phyloP scores from a whole-genome alignment of 2,888 invertebrate species.

The Drosophila rubida region DNA sequence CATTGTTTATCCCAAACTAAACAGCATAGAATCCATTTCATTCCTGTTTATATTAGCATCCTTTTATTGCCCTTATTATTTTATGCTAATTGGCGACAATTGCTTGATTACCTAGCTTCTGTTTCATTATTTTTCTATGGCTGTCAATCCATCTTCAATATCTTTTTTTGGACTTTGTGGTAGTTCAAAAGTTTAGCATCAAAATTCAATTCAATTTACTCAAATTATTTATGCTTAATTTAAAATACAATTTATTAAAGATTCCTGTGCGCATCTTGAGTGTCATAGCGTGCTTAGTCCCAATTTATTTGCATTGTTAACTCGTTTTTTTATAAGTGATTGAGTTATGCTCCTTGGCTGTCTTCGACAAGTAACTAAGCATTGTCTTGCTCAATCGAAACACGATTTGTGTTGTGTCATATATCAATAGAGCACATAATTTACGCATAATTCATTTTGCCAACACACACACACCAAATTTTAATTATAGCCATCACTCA shows the following conservation, averaged over 20 bases:
- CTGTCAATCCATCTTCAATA: too few relatives aligned
- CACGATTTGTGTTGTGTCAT: constrained; percentile 49
- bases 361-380: constrained; percentile 2
- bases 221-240: constrained; percentile 2
- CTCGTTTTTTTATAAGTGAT: not conserved
- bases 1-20: constrained; percentile 25
- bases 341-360: constrained; percentile 36
- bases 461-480: constrained; percentile 42
- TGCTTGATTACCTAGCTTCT: not conserved
- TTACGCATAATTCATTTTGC: constrained; percentile 50
- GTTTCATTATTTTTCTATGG: not conserved
- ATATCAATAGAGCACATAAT: constrained; percentile 54
- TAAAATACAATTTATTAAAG: not conserved
- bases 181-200: too few relatives aligned
- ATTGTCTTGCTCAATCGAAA: constrained; percentile 48
- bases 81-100: too few relatives aligned
- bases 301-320: constrained; percentile 25
- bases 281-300: not conserved
- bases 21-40: too few relatives aligned
- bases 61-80: not conserved
- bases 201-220: too few relatives aligned
- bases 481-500: constrained; percentile 74
- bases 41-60: too few relatives aligned
- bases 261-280: not conserved
- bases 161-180: too few relatives aligned